Conservation (phyloP, 2,113 vertebrate species). For the Tursiops truncatus region DNA sequence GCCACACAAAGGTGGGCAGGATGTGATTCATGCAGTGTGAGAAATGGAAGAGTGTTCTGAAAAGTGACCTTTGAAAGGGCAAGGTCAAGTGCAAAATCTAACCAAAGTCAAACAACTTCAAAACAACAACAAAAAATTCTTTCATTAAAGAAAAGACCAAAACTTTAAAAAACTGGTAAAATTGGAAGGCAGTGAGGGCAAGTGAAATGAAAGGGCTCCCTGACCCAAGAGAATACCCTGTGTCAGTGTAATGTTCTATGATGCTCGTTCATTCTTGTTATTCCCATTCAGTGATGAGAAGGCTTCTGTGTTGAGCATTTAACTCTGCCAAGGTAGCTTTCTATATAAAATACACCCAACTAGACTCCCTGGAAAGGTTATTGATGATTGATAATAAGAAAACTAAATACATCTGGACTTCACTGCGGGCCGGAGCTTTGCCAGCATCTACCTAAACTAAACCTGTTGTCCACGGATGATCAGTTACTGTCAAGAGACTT, state of each 20-base stretch:
- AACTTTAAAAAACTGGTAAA: not conserved
- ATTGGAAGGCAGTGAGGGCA: not conserved
- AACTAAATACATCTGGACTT: constrained; percentile 51
- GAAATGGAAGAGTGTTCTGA: constrained; percentile 57
- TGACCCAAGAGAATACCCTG: not conserved
- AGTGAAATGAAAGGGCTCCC: not conserved
- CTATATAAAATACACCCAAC: not conserved
- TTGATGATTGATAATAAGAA: constrained; percentile 44
- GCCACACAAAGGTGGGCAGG: not conserved
- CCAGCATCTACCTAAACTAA: constrained; percentile 63
- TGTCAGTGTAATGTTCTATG: not conserved
- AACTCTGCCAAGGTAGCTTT: not conserved
- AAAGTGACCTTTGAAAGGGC: constrained; percentile 70
- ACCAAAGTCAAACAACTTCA: constrained; percentile 58
- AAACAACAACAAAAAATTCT: not conserved
- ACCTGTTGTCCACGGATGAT: constrained; percentile 74
- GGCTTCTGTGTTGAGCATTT: not conserved
- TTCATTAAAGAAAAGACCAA: not conserved
- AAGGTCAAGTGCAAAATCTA: constrained; percentile 74
- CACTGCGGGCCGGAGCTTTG: constrained; percentile 56
- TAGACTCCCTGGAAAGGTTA: fast-evolving
- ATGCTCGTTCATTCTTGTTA: not conserved
- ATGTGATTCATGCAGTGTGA: not conserved
- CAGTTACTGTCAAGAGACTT: constrained; percentile 76
- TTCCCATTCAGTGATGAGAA: constrained; percentile 30